A percentile compares a stretch with the other conserved stretches of the same genome.
Conservation (phyloP, 64 coral and sea anemone genomes). For the Actinia tenebrosa region DNA sequence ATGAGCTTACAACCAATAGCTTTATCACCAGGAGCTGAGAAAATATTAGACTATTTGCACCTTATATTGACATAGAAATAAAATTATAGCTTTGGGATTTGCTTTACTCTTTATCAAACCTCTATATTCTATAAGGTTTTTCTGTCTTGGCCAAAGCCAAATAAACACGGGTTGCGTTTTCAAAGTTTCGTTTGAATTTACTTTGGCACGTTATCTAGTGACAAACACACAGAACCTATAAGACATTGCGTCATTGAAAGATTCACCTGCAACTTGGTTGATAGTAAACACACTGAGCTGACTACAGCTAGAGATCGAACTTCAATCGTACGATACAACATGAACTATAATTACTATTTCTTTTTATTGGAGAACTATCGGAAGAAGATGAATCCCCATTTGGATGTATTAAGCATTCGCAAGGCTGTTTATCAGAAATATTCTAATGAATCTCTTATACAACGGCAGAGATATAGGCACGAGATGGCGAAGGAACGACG, state of each 20-base stretch:
- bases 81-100: too few species aligned
- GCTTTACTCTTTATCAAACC: too few species aligned
- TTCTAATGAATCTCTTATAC: conserved; percentile 56
- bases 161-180: not conserved
- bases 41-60: not conserved
- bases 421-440: conserved; percentile 55
- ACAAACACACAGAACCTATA: not conserved
- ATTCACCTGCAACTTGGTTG: not conserved
- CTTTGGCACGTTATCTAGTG: not conserved
- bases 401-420: conserved; percentile 39
- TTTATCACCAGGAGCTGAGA: not conserved
- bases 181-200: not conserved
- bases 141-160: too few species aligned
- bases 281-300: not conserved
- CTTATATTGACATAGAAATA: not conserved
- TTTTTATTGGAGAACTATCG: conserved; percentile 59
- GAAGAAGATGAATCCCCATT: conserved; percentile 42
- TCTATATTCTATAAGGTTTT: too few species aligned
- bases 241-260: not conserved
- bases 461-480: conserved; percentile 49
- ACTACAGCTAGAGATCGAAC: not conserved
- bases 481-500: conserved; percentile 64
- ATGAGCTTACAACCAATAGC: not conserved
- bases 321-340: not conserved
- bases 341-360: conserved; percentile 69